Evolutionary conservation across 2,888 invertebrate genomes (phyloP).

Genomic region (Acanthoscelides obtectus): DNA sequence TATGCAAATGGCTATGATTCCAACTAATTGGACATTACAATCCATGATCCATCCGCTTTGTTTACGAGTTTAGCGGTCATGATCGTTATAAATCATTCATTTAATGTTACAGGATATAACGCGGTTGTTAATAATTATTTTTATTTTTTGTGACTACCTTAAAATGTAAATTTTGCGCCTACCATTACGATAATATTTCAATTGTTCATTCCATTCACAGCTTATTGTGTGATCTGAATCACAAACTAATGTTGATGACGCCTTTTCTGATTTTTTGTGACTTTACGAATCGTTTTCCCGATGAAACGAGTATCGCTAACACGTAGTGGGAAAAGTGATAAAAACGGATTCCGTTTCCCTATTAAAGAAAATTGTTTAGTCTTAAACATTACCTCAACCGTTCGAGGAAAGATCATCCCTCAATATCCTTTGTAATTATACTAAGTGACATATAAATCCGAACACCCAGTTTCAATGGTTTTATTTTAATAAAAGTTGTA

Average conservation of each 20-base stretch:
- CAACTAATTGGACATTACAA: too few relatives aligned
- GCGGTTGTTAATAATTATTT: background rate
- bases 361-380: too few relatives aligned
- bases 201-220: background rate
- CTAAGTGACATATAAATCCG: too few relatives aligned
- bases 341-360: too few relatives aligned
- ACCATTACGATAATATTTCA: background rate
- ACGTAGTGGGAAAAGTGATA: too few relatives aligned
- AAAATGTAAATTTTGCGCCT: background rate
- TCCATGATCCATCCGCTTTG: background rate
- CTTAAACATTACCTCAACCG: too few relatives aligned
- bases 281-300: too few relatives aligned
- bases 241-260: background rate
- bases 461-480: too few relatives aligned
- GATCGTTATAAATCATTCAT: background rate
- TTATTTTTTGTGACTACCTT: background rate
- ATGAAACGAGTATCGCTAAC: too few relatives aligned
- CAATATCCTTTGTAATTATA: too few relatives aligned
- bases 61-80: background rate
- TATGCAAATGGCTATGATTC: background rate
- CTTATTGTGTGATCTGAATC: background rate
- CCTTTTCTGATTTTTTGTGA: background rate
- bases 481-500: too few relatives aligned
- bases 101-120: background rate
- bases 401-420: too few relatives aligned